Percentiles rank a stretch among this genome's conserved stretches.
phyloP scores from a whole-genome alignment of 2,113 vertebrate species.

The Spilogale gracilis region DNA sequence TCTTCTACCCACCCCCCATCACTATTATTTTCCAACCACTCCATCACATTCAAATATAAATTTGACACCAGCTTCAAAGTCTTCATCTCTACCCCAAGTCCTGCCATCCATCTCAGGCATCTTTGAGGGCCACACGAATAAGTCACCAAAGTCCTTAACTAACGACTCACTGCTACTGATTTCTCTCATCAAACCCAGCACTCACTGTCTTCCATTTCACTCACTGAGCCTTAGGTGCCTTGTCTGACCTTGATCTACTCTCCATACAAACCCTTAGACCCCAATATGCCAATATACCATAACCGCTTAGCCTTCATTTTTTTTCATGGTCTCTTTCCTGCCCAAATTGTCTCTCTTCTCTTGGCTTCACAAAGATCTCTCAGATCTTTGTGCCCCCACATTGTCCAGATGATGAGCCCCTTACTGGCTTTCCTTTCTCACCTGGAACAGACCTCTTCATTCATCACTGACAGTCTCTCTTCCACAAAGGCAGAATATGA shows the following conservation, averaged over 20 bases:
- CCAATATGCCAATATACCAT: not conserved
- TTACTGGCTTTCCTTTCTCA: not conserved
- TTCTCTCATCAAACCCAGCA: not conserved
- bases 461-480: not conserved
- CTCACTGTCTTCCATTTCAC: not conserved
- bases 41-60: not conserved
- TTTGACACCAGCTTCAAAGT: not conserved
- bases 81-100: not conserved
- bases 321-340: not conserved
- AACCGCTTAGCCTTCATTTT: not conserved
- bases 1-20: not conserved
- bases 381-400: not conserved
- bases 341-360: not conserved
- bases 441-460: not conserved
- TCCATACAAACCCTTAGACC: not conserved
- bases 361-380: not conserved
- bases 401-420: not conserved
- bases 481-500: not conserved
- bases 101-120: not conserved
- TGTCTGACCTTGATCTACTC: not conserved
- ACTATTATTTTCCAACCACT: not conserved
- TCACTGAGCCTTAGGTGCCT: not conserved
- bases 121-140: not conserved
- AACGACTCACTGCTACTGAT: not conserved
- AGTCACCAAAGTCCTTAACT: not conserved